phyloP scores from a whole-genome alignment of 1,140 invertebrate genomes.

The Diabrotica undecimpunctata region DNA sequence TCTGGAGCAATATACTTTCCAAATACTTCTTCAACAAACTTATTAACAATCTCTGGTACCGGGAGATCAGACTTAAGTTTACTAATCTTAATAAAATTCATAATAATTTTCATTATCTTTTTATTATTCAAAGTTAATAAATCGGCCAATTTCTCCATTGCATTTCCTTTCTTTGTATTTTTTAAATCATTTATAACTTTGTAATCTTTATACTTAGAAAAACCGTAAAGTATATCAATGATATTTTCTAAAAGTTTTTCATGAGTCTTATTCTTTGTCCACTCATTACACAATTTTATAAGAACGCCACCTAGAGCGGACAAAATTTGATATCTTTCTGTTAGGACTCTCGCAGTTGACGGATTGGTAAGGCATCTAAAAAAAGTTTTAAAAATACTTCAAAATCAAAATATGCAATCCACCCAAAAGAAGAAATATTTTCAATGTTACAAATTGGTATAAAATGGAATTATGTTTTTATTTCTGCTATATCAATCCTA shows the following conservation, averaged over 20 bases:
- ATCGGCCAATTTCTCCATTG: conserved; percentile 32
- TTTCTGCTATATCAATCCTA: too few relatives aligned
- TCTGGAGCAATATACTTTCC: conserved; percentile 25
- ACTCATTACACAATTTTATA: conserved; percentile 36
- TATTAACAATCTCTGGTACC: conserved; percentile 35
- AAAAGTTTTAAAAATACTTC: background rate
- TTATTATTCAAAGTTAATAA: conserved; percentile 34
- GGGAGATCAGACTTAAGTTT: conserved; percentile 40
- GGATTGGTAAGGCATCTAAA: conserved; percentile 33
- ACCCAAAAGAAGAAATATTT: too few relatives aligned
- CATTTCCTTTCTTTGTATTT: conserved; percentile 38
- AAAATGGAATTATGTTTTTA: too few relatives aligned
- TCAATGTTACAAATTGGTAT: too few relatives aligned
- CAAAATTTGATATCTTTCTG: conserved; percentile 36
- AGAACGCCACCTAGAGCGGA: conserved; percentile 37
- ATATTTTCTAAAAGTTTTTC: conserved; percentile 36
- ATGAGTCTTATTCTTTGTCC: conserved; percentile 32
- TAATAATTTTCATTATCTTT: conserved; percentile 40
- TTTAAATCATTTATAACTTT: conserved; percentile 35
- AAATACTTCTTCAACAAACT: conserved; percentile 31
- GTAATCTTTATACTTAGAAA: conserved; percentile 37
- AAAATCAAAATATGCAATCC: background rate
- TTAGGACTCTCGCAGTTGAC: conserved; percentile 28
- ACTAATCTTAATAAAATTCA: conserved; percentile 38
- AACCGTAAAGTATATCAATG: conserved; percentile 36